These are phyloP conservation scores for Siniperca undulata DNA, from an alignment of 2,797 vertebrate genomes.

Conservation along the genomic window DNA sequence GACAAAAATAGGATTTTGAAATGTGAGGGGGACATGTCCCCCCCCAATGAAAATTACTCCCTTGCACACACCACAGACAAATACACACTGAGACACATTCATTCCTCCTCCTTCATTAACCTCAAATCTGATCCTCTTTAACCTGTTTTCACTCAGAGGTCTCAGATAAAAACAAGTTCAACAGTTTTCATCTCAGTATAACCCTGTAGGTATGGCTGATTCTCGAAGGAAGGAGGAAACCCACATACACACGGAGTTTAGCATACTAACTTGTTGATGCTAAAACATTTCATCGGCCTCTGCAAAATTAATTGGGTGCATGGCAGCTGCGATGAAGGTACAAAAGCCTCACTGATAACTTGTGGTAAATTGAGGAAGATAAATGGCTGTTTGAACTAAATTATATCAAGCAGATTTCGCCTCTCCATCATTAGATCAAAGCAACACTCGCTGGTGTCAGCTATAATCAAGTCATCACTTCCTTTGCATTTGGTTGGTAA, in stretches of 20 bases:
- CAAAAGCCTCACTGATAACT: conserved; percentile 46
- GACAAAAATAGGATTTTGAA: conserved; percentile 15
- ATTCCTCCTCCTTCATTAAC: conserved; percentile 39
- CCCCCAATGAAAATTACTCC: neutral
- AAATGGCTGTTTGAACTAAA: conserved; percentile 62
- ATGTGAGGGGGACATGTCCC: neutral
- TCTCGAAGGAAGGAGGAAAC: conserved; percentile 20
- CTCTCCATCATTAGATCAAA: conserved; percentile 58
- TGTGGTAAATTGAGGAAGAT: conserved; percentile 59
- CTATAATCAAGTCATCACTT: conserved; percentile 56
- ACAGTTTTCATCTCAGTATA: conserved; percentile 34
- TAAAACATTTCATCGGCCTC: conserved; percentile 50
- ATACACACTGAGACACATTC: conserved; percentile 11
- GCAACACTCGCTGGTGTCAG: conserved; percentile 41
- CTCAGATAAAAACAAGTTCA: conserved; percentile 32
- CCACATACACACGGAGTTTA: conserved; percentile 4
- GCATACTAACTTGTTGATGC: conserved; percentile 32
- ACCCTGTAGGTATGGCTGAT: conserved; percentile 10
- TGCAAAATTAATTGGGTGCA: conserved; percentile 48
- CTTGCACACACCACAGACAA: neutral
- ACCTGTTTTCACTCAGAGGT: conserved; percentile 33
- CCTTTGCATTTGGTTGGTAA: conserved; percentile 31
- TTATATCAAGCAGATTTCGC: conserved; percentile 44
- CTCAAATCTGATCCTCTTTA: conserved; percentile 24
- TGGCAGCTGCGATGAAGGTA: conserved; percentile 29